phyloP scores from a whole-genome alignment of 1,140 invertebrate species.

The Pseudomyrmex cubaensis region DNA sequence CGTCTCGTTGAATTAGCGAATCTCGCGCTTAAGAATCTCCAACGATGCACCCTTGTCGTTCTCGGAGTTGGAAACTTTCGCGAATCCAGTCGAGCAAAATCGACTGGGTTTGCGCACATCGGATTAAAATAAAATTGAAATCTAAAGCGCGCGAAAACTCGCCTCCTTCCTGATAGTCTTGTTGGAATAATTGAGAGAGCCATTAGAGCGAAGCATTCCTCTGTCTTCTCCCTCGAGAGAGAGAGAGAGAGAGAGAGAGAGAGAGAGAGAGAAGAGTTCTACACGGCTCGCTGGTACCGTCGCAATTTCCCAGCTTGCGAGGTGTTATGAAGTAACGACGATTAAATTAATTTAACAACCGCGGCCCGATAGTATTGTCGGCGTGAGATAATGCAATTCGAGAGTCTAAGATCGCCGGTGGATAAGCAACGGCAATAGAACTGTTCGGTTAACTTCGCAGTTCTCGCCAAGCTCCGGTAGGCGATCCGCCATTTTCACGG shows the following conservation, averaged over 20 bases:
- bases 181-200: constrained; percentile 26
- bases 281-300: not conserved
- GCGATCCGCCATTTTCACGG: constrained; percentile 37
- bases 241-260: not conserved
- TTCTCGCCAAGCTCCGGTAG: not conserved
- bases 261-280: not conserved
- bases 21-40: constrained; percentile 13
- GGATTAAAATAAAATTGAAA: constrained; percentile 41
- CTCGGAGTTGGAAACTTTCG: constrained; percentile 29
- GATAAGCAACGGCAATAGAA: constrained; percentile 52
- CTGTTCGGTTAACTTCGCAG: constrained; percentile 39
- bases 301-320: not conserved
- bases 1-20: constrained; percentile 2
- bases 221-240: not conserved
- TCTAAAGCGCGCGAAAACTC: not conserved
- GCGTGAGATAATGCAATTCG: constrained; percentile 47
- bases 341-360: constrained; percentile 60
- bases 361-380: constrained; percentile 33
- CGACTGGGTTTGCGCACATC: not conserved
- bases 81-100: not conserved
- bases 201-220: constrained; percentile 6
- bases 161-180: not conserved
- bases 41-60: not conserved
- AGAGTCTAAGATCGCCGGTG: constrained; percentile 37
- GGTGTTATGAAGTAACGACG: constrained; percentile 43